Percentiles rank a stretch among this genome's conserved stretches.
Conservation (phyloP, 2,888 invertebrate species). For the Epinotia ramella region DNA sequence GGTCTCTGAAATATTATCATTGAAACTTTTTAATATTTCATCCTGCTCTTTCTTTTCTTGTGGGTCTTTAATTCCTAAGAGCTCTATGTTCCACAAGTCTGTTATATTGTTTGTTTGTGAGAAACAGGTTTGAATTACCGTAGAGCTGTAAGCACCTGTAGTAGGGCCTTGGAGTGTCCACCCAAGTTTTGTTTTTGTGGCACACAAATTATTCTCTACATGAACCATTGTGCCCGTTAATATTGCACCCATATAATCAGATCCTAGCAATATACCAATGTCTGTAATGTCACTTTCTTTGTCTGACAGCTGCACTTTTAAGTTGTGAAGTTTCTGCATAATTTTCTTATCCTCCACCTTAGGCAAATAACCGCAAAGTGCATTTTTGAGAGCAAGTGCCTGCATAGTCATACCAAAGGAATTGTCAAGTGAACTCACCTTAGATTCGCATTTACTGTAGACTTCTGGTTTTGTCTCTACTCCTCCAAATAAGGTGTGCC, state of each 20-base stretch:
- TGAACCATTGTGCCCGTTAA: constrained; percentile 1
- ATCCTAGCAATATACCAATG: constrained; percentile 15
- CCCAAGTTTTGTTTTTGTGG: constrained; percentile 29
- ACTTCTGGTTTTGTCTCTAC: no score
- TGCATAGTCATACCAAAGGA: no score
- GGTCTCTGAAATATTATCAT: constrained; percentile 12
- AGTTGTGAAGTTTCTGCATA: neutral
- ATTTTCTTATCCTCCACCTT: neutral
- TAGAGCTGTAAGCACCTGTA: neutral
- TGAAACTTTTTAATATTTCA: neutral
- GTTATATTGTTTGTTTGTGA: neutral
- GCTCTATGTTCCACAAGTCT: constrained; percentile 26
- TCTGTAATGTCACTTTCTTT: neutral
- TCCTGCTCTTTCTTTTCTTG: neutral
- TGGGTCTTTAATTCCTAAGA: constrained; percentile 28
- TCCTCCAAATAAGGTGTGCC: no score
- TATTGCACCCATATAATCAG: constrained; percentile 25
- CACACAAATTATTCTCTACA: constrained; percentile 7
- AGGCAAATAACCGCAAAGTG: neutral
- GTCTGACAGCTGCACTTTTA: neutral
- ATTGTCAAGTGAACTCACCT: no score
- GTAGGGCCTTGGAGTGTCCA: constrained; percentile 4
- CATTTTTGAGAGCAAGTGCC: no score
- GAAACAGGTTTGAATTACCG: constrained; percentile 3
- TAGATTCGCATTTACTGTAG: no score